Evolutionary conservation across 2,888 invertebrate genomes (phyloP), one percentile per base, ranked within the genome.

Genomic region (Lithophane socia): DNA sequence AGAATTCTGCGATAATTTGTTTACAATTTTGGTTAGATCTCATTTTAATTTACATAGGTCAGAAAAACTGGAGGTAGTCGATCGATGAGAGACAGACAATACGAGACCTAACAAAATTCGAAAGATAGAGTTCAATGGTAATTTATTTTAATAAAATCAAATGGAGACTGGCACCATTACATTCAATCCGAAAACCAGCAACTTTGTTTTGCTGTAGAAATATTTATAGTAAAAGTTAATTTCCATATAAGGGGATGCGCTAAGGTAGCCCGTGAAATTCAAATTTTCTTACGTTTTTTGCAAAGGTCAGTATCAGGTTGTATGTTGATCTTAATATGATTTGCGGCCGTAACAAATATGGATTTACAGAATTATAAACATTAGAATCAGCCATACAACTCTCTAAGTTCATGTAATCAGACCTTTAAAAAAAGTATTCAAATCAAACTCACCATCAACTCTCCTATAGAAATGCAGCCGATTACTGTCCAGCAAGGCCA

Each of bases 391-490:
- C 29, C 29, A 29, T 29, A 29, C 29, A 29, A 29, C 29, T 29
- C 29, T 29, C 29, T 29, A 29, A 29, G 29, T 29, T 29, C 29
- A 29, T 29, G 29, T 29, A 29, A 29, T 1, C 29, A 29, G 29
- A 29, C 29, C 29, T 1, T 29, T 29, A 29, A 29, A 29, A 29
- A 29, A 29, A 29, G 29, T 29, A 29, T 29, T 29, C 29, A 29
- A 29, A 29, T 29, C 29, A 29, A 29, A 29, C 29, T 91, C 84
- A 96, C 96, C 91, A 85, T 95, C 94, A 49, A 96, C 90, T 83
- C 96, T 92, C 80, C 96, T 93, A 85, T 96, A 96, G 91, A 96
- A 96, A 89, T 96, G 96, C 86, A 96, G 87, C 3, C 96, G 92
- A 85, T 95, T 94, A 87, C 96, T 93, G 79, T 96, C 94, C 84